These are phyloP conservation scores for Carettochelys insculpta DNA, from an alignment of 2,113 vertebrate species.

Conservation along the genomic window DNA sequence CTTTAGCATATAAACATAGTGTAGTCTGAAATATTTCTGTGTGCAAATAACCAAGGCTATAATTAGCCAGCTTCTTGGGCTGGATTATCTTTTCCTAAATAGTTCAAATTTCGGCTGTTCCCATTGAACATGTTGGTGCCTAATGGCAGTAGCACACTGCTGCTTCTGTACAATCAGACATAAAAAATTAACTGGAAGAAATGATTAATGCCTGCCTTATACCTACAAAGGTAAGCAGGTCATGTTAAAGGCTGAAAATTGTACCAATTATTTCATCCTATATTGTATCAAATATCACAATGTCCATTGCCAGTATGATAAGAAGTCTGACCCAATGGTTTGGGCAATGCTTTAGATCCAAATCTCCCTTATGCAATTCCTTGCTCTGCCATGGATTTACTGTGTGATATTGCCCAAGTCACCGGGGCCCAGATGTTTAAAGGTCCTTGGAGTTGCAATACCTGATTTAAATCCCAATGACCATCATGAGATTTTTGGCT, in stretches of 20 bases:
- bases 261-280: neutral
- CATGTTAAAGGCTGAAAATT: neutral
- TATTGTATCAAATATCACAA: neutral
- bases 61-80: slow-evolving; percentile 30
- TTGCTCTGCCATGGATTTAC: neutral
- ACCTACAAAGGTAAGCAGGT: neutral
- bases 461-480: neutral
- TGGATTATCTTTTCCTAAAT: slow-evolving; percentile 28
- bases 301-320: neutral
- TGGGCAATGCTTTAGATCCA: neutral
- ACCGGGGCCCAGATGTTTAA: neutral
- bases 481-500: neutral
- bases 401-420: neutral
- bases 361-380: neutral
- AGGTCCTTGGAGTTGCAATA: neutral
- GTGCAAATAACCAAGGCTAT: slow-evolving; percentile 48
- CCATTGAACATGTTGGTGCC: neutral
- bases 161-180: neutral
- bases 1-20: slow-evolving; percentile 56
- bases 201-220: neutral
- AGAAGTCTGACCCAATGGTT: neutral
- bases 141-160: slow-evolving; percentile 6
- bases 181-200: neutral
- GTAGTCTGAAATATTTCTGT: slow-evolving; percentile 34
- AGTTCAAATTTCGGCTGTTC: slow-evolving; percentile 22